Base-by-base conservation (phyloP, 2,888 invertebrate species). In the Ornithoptera priamus region DNA sequence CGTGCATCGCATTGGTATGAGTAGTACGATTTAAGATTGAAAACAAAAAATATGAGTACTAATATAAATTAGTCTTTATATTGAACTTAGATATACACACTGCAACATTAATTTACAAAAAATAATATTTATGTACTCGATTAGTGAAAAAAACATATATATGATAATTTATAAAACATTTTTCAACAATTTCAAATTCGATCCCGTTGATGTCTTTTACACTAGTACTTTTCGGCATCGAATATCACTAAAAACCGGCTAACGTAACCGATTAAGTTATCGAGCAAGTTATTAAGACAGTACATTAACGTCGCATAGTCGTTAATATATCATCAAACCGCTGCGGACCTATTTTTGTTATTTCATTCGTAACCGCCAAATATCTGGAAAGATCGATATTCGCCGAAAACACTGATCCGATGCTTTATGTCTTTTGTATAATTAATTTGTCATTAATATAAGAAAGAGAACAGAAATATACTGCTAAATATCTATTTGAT, bases 151-250 rank as follows among this genome's bases (percentile, higher is more conserved):
- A 30, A 30, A 3, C 30, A 30, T 30, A 5, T 22, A 22, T 22
- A 22, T 36, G 8, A 36, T 8, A 8, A 36, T 36, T 36, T 7
- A 39, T 10, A 39, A 39, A 10, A 10, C 10, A 10, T 39, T 39
- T 7, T 39, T 10, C 39, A 39, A 39, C 39, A 39, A 10, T 8
- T 39, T 39, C 39, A 50, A 17, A 50, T 17, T 15, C 3, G 24
- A 62, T 57, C 67, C 46, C 69, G 69, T 69, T 69, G 69, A 69
- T 62, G 69, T 69, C 69, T 69, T 69, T 69, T 69, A 62, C 42
- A 42, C 42, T 66, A 15, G 8, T 53, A 30, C 17, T 36, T 36
- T 17, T 18, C 50, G 50, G 50, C 3, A 50, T 18, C 50, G 17
- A 50, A 17, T 4, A 18, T 1, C 50, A 6, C 3, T 50, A 18